Percentiles rank a stretch among this genome's conserved stretches.
These are phyloP conservation scores for Odontamblyopus rebecca DNA, from an alignment of 2,797 vertebrate genomes.

Conservation along the genomic window DNA sequence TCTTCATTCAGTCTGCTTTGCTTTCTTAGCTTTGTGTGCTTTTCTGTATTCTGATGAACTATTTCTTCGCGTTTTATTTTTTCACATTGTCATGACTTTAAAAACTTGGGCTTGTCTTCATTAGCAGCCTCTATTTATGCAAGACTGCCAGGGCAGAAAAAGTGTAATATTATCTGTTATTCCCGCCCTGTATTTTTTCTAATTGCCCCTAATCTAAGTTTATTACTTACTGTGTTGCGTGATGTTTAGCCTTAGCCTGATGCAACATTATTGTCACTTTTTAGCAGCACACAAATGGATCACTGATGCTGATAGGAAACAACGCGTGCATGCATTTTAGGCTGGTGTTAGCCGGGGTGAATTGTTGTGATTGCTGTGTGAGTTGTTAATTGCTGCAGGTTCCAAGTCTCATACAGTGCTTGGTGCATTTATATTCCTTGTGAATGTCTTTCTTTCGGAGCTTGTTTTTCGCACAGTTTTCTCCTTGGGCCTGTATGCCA, in stretches of 20 bases:
- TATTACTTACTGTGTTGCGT: background rate
- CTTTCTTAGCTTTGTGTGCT: too few species aligned
- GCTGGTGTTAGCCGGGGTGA: background rate
- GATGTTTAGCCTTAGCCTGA: background rate
- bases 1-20: too few species aligned
- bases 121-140: too few species aligned
- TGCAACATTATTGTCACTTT: background rate
- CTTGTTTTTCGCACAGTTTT: background rate
- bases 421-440: background rate
- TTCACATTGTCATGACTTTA: too few species aligned
- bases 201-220: background rate
- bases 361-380: slow-evolving; percentile 2
- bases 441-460: slow-evolving; percentile 1
- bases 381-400: slow-evolving; percentile 8
- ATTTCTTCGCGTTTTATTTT: too few species aligned
- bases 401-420: background rate
- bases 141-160: too few species aligned
- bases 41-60: too few species aligned
- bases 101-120: too few species aligned
- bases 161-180: too few species aligned
- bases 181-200: background rate
- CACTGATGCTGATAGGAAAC: background rate
- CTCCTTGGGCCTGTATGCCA: slow-evolving; percentile 6
- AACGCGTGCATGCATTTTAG: slow-evolving; percentile 3
- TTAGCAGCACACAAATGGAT: background rate